Evolutionary conservation across 2,888 invertebrate species (phyloP).

Genomic region (Drosophila longiperda): DNA sequence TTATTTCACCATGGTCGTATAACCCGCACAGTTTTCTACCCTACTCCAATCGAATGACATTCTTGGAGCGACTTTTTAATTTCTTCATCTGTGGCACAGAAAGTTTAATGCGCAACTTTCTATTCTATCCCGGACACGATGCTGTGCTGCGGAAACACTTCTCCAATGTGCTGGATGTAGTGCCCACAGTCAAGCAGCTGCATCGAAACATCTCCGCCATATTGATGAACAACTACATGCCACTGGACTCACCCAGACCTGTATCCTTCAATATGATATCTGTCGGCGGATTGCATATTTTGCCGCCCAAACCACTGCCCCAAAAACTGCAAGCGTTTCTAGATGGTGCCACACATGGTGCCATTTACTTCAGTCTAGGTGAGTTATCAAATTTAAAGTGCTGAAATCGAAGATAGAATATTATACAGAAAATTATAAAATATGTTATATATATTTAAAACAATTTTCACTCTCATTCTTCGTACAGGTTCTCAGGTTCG

Average conservation of each 20-base stretch:
- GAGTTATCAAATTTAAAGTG: conserved; percentile 1
- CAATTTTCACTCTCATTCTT: not conserved
- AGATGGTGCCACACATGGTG: conserved; percentile 81
- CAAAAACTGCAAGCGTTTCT: conserved; percentile 79
- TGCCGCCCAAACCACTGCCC: conserved; percentile 70
- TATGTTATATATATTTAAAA: too few relatives aligned
- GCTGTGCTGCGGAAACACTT: conserved; percentile 70
- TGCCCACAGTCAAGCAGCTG: conserved; percentile 82
- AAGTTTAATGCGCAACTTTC: conserved; percentile 58
- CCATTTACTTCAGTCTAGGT: conserved; percentile 84
- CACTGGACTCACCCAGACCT: conserved; percentile 83
- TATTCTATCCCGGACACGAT: conserved; percentile 74
- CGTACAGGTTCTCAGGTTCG: conserved; percentile 83
- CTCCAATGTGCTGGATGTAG: conserved; percentile 50
- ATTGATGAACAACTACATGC: conserved; percentile 85
- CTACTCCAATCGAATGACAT: conserved; percentile 85
- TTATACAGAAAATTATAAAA: too few relatives aligned
- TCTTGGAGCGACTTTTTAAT: conserved; percentile 86
- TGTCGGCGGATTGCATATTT: conserved; percentile 86
- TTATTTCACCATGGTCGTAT: conserved; percentile 84
- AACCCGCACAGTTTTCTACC: conserved; percentile 83
- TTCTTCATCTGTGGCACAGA: conserved; percentile 78
- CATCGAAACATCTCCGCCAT: conserved; percentile 84
- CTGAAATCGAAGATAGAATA: not conserved
- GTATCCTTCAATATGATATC: conserved; percentile 84